These are phyloP conservation scores for Tragelaphus imberbis DNA, from an alignment of 2,113 vertebrate species.

Conservation along the genomic window DNA sequence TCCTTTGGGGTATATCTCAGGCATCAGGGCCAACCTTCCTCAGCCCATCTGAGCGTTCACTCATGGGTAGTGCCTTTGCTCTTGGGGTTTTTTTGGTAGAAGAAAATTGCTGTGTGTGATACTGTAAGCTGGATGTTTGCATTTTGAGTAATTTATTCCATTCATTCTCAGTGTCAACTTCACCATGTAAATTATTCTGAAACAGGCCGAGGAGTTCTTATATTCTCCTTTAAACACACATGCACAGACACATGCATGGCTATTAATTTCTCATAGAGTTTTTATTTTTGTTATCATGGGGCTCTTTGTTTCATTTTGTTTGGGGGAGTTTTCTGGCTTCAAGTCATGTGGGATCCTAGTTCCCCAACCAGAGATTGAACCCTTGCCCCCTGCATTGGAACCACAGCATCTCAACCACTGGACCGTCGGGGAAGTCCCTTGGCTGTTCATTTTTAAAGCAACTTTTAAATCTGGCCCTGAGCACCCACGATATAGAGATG, in stretches of 20 bases:
- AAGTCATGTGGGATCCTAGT: neutral
- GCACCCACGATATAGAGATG: neutral
- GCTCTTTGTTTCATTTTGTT: neutral
- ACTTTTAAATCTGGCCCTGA: neutral
- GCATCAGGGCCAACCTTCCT: accelerated
- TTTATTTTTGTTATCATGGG: neutral
- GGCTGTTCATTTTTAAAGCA: neutral
- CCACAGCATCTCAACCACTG: neutral
- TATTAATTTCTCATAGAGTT: neutral
- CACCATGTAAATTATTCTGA: neutral
- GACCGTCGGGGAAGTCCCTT: neutral
- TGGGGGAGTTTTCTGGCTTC: neutral
- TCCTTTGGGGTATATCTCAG: neutral
- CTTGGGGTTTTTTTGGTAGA: neutral
- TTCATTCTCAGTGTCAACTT: neutral
- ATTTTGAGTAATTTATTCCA: neutral
- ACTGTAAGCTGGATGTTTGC: accelerated
- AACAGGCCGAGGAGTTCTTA: neutral
- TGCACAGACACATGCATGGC: neutral
- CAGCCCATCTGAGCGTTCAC: accelerated
- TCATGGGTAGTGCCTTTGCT: neutral
- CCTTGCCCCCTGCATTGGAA: neutral
- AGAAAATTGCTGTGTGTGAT: neutral
- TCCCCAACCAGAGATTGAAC: neutral
- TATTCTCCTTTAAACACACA: neutral